Base-by-base conservation (phyloP, 2,797 vertebrate genomes). In the Eulemur coronatus region DNA sequence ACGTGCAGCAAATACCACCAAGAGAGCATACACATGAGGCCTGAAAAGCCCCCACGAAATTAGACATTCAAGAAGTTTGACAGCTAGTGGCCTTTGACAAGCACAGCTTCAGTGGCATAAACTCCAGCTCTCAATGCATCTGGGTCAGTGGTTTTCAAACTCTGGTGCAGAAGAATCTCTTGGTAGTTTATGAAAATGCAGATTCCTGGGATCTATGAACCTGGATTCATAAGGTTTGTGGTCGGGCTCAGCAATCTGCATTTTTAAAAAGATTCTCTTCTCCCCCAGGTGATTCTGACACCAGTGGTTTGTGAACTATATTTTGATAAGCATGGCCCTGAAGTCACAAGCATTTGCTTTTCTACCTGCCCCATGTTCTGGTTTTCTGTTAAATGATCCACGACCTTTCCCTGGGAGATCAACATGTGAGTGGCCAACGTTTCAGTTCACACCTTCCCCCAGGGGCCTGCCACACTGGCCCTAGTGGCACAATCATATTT, bases 381-480 rank as follows among this genome's bases (percentile, higher is more conserved):
- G 13, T 57, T 86, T 92, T 88, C 75, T 52, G 35, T 81, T 78
- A 81, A 59, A 72, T 57, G 59, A 73, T 15, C 91, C 59, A 48
- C 15, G 9, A 2, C 2, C 35, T 73, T 18, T 22, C 2, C 28
- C 24, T n/a, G 65, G 43, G 67, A 92, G 57, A 48, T 38, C 48
- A 67, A 35, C 30, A 0, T 15, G 26, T 48, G 80, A 87, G 80
- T 35, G 41, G 26, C n/a, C 80, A 46, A 35, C 4, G 26, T 89
- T 85, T 73, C 26, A 8, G 11, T 33, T 79, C 46, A 26, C 20
- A 30, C 33, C 52, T 84, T 55, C 15, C 20, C 63, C 55, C 63
- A 59, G 70, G 79, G 17, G 28, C 12, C 33, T 82, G 43, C 61
- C 24, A 30, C 48, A 35, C 33, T 6, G 70, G 43, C 38, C 50